Percentiles rank a stretch among this genome's conserved stretches.
These are phyloP conservation scores for Urophycis tenuis DNA, from an alignment of 2,797 vertebrate species.

Conservation along the genomic window DNA sequence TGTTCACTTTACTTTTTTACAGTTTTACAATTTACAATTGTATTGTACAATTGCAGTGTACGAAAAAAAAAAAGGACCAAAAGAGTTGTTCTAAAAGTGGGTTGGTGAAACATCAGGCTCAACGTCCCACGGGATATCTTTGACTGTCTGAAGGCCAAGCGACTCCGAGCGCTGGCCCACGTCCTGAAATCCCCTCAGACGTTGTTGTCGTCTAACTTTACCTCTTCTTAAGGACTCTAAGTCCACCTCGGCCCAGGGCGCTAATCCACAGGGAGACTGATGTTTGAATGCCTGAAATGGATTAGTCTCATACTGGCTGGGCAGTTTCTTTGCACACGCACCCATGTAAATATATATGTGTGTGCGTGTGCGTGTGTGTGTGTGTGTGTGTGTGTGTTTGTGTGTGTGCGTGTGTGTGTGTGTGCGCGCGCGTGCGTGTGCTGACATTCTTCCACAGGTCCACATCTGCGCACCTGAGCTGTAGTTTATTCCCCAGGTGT, in stretches of 20 bases:
- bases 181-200: slow-evolving; percentile 42
- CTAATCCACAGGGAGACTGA: slow-evolving; percentile 48
- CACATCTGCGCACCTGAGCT: background rate
- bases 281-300: slow-evolving; percentile 25
- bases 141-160: slow-evolving; percentile 37
- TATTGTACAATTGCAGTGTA: too few species aligned
- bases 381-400: slow-evolving; percentile 6
- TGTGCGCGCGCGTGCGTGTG: slow-evolving; percentile 15
- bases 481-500: background rate
- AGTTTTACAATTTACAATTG: too few species aligned
- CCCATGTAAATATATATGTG: background rate
- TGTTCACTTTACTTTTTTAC: background rate
- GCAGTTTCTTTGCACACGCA: slow-evolving; percentile 15
- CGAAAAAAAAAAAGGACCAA: too few species aligned
- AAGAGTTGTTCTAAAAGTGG: background rate
- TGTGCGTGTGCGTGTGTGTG: slow-evolving; percentile 22
- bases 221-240: slow-evolving; percentile 37
- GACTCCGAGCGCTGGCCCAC: slow-evolving; percentile 24
- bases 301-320: slow-evolving; percentile 22
- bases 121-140: slow-evolving; percentile 30
- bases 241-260: slow-evolving; percentile 29
- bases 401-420: slow-evolving; percentile 16
- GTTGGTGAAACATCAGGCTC: slow-evolving; percentile 10
- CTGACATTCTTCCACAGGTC: too few species aligned
- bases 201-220: slow-evolving; percentile 44